Conservation (phyloP, 1,140 invertebrate species). For the Muscidifurax raptorellus region DNA sequence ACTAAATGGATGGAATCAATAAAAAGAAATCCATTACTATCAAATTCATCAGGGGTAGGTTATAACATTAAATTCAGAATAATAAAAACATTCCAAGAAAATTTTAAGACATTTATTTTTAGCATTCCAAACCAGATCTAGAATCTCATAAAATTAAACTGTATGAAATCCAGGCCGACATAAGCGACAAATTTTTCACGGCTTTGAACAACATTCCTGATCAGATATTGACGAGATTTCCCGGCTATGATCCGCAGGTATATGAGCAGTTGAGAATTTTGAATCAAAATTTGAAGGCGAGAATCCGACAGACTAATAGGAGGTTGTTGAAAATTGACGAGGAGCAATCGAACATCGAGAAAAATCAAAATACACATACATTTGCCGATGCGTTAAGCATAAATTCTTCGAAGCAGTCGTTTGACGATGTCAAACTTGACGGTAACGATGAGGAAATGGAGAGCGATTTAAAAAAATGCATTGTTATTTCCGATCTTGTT, state of each 20-base stretch:
- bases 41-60: constrained; percentile 9
- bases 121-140: constrained; percentile 58
- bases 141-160: constrained; percentile 56
- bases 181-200: constrained; percentile 64
- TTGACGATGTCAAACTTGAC: neutral
- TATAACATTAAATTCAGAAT: neutral
- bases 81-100: neutral
- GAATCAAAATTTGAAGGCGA: constrained; percentile 67
- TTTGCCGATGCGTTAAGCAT: neutral
- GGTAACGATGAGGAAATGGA: neutral
- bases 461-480: neutral
- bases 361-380: neutral
- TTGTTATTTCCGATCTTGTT: neutral
- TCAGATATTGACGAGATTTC: constrained; percentile 64
- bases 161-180: constrained; percentile 64
- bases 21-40: constrained; percentile 25
- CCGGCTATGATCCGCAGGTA: constrained; percentile 62
- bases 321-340: constrained; percentile 28
- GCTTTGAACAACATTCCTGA: constrained; percentile 66
- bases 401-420: neutral
- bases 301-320: constrained; percentile 60
- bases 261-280: constrained; percentile 64
- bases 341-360: neutral
- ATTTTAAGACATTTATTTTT: neutral
- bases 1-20: constrained; percentile 60